Evolutionary conservation across 2,888 invertebrate genomes (phyloP).

Genomic region (Pelosia muscerda): DNA sequence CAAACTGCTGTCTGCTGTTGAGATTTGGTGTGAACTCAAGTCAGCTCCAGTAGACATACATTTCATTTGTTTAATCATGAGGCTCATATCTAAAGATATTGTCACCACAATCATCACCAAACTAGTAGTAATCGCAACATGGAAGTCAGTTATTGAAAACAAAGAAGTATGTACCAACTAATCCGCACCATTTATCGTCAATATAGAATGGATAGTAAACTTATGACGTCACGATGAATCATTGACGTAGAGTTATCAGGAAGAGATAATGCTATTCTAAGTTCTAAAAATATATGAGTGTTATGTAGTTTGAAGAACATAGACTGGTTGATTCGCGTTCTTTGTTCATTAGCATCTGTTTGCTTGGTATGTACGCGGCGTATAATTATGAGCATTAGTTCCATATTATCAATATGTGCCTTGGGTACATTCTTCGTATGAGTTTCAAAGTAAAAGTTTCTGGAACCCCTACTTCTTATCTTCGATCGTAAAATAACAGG

Average conservation of each 20-base stretch:
- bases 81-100: too few relatives aligned
- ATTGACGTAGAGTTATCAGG: slow-evolving; percentile 33
- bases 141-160: not conserved
- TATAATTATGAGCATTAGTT: not conserved
- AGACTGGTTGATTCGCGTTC: not conserved
- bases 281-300: slow-evolving; percentile 16
- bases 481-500: not conserved
- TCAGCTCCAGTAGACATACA: not conserved
- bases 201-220: slow-evolving; percentile 42
- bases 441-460: not conserved
- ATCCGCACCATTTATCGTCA: slow-evolving; percentile 4
- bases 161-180: not conserved
- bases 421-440: not conserved
- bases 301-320: slow-evolving; percentile 14
- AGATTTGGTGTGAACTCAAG: not conserved
- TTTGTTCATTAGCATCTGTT: not conserved
- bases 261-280: slow-evolving; percentile 25
- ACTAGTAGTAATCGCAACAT: not conserved
- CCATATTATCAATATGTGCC: not conserved
- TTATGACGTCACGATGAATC: slow-evolving; percentile 30
- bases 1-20: not conserved
- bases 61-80: not conserved
- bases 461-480: not conserved
- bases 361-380: not conserved
- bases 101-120: not conserved